phyloP scores from a whole-genome alignment of 2,797 vertebrate species.

The Sebastes vulpes region DNA sequence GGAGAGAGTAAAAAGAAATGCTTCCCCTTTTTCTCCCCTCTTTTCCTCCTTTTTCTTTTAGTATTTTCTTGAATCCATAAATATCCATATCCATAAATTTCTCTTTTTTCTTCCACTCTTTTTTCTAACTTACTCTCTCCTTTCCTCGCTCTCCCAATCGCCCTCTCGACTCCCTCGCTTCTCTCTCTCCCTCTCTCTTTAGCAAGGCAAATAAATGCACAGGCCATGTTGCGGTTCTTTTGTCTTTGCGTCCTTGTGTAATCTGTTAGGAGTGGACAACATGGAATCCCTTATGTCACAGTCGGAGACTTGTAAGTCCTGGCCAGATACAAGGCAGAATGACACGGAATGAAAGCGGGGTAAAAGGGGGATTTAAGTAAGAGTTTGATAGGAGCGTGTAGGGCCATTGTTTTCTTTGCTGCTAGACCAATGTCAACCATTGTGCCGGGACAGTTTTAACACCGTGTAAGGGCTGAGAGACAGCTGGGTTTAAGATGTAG shows the following conservation, averaged over 20 bases:
- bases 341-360: slow-evolving; percentile 80
- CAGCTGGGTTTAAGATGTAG: slow-evolving; percentile 48
- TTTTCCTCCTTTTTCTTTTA: slow-evolving; percentile 45
- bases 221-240: slow-evolving; percentile 82
- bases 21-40: slow-evolving; percentile 43
- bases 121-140: slow-evolving; percentile 43
- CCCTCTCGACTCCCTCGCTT: slow-evolving; percentile 13
- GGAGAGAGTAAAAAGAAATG: slow-evolving; percentile 68
- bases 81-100: slow-evolving; percentile 50
- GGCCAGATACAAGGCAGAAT: slow-evolving; percentile 81
- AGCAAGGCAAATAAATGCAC: slow-evolving; percentile 87
- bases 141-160: slow-evolving; percentile 32
- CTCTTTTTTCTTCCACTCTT: slow-evolving; percentile 12
- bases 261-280: slow-evolving; percentile 87
- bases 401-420: slow-evolving; percentile 79
- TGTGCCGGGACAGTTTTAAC: slow-evolving; percentile 68
- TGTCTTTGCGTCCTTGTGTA: slow-evolving; percentile 87
- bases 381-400: slow-evolving; percentile 79
- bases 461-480: slow-evolving; percentile 58
- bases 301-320: slow-evolving; percentile 83
- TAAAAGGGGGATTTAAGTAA: slow-evolving; percentile 77
- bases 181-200: slow-evolving; percentile 60
- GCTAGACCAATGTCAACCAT: slow-evolving; percentile 75
- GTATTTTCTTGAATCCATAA: slow-evolving; percentile 51
- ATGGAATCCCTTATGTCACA: slow-evolving; percentile 85